Percentiles rank a stretch among this genome's conserved stretches.
phyloP scores from a whole-genome alignment of 2,888 invertebrate genomes.

The Napeogenes sylphis region DNA sequence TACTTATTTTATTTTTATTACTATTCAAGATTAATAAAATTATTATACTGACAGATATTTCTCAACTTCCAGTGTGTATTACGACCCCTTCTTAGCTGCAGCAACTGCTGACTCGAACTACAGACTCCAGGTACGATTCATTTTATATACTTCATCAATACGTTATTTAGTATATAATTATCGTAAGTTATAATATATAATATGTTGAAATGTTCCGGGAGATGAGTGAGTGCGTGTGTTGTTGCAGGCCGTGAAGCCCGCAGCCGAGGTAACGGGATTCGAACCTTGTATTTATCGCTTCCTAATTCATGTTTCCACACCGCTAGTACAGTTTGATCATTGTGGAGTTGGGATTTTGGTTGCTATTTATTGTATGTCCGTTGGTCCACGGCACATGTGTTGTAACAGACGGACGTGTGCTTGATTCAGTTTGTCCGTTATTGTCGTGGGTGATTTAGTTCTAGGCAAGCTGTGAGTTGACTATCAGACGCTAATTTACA shows the following conservation, averaged over 20 bases:
- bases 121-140: constrained; percentile 88
- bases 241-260: constrained; percentile 84
- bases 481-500: constrained; percentile 57
- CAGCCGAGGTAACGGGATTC: constrained; percentile 78
- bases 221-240: constrained; percentile 69
- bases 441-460: constrained; percentile 68
- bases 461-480: constrained; percentile 61
- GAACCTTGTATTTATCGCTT: constrained; percentile 68
- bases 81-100: constrained; percentile 96
- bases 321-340: constrained; percentile 65
- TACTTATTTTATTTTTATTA: too few relatives aligned
- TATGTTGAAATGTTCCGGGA: neutral
- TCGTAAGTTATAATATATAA: neutral
- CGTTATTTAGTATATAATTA: too few relatives aligned
- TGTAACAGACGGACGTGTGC: constrained; percentile 66
- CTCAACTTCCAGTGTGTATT: constrained; percentile 85
- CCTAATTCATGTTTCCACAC: constrained; percentile 68
- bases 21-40: too few relatives aligned
- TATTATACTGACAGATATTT: constrained; percentile 6
- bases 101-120: constrained; percentile 92
- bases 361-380: constrained; percentile 68
- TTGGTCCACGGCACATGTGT: constrained; percentile 66
- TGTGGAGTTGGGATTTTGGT: constrained; percentile 74
- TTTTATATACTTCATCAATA: neutral
- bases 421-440: constrained; percentile 65